phyloP scores from a whole-genome alignment of 2,888 invertebrate species.

The Agrochola macilenta region DNA sequence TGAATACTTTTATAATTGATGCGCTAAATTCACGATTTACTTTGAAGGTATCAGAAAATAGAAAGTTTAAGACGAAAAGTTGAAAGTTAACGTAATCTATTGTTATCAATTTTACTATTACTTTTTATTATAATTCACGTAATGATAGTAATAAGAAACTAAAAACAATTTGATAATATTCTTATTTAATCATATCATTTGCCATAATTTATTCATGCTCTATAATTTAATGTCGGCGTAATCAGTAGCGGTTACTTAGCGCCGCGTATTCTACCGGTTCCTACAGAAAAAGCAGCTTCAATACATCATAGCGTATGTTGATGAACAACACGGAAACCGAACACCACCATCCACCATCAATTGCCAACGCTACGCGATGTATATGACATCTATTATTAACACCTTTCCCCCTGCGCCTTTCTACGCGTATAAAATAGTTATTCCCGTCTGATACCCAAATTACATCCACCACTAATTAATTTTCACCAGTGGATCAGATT shows the following conservation, averaged over 20 bases:
- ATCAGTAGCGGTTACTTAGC: not conserved
- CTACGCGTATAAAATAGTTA: not conserved
- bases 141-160: not conserved
- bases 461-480: not conserved
- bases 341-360: constrained; percentile 15
- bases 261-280: constrained; percentile 25
- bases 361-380: not conserved
- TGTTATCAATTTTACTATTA: not conserved
- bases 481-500: not conserved
- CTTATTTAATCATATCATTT: not conserved
- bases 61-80: not conserved
- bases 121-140: not conserved
- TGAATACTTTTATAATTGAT: not conserved
- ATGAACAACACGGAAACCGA: constrained; percentile 24
- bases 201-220: constrained; percentile 1
- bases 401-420: not conserved
- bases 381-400: not conserved
- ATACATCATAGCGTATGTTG: constrained; percentile 17
- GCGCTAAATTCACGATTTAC: not conserved
- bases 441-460: not conserved
- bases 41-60: not conserved
- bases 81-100: not conserved
- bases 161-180: not conserved
- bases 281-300: constrained; percentile 25
- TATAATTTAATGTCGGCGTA: constrained; percentile 1